phyloP scores from a whole-genome alignment of 2,113 vertebrate species.

The Antigone vipio region DNA sequence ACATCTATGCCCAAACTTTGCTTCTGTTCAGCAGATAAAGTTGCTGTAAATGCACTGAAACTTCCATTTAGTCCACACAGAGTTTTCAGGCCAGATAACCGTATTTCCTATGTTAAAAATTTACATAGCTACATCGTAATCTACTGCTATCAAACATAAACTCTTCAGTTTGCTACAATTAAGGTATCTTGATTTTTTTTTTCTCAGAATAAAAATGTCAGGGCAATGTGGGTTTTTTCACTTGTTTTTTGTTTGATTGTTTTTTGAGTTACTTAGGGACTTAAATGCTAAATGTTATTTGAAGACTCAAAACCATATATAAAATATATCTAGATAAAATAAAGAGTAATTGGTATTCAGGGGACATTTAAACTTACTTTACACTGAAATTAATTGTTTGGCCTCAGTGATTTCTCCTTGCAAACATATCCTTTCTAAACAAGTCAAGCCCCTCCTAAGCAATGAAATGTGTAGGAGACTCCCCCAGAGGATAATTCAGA shows the following conservation, averaged over 20 bases:
- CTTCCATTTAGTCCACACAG: background rate
- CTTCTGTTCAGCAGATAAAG: background rate
- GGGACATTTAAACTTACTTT: background rate
- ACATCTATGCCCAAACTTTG: background rate
- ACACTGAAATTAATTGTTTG: background rate
- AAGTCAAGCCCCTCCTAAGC: background rate
- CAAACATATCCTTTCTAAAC: background rate
- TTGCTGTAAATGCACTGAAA: background rate
- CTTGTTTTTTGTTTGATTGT: fast-evolving
- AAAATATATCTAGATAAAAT: background rate
- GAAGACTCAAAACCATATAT: background rate
- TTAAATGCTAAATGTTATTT: background rate
- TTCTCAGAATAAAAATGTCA: background rate
- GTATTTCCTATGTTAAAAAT: background rate
- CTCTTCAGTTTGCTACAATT: background rate
- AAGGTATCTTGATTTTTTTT: background rate
- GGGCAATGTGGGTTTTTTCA: background rate
- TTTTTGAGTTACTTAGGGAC: background rate
- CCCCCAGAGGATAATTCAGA: background rate
- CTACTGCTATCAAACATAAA: background rate
- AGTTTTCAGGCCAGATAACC: background rate
- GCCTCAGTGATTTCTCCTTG: background rate
- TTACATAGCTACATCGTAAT: background rate
- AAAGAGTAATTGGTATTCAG: background rate
- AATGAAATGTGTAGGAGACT: background rate